phyloP scores from a whole-genome alignment of 2,113 vertebrate genomes.

The Labeo rohita region DNA sequence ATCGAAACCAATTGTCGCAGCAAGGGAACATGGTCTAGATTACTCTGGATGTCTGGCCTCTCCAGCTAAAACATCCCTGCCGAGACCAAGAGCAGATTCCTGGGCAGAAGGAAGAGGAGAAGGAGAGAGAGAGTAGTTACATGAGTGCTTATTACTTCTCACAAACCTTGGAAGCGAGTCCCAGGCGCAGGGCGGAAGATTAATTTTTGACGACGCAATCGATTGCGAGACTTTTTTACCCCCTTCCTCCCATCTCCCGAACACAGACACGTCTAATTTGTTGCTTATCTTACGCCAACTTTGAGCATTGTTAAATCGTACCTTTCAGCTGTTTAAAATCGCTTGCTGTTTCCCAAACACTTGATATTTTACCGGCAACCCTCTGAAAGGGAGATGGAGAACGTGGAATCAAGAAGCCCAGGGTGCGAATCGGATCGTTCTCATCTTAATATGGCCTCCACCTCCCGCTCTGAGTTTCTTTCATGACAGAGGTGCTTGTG shows the following conservation, averaged over 20 bases:
- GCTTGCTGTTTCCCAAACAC: slow-evolving; percentile 77
- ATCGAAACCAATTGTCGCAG: slow-evolving; percentile 30
- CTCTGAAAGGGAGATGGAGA: slow-evolving; percentile 29
- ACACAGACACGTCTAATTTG: slow-evolving; percentile 90
- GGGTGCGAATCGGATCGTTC: slow-evolving; percentile 65
- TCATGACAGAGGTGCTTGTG: slow-evolving; percentile 64
- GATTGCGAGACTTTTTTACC: slow-evolving; percentile 64
- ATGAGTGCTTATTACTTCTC: slow-evolving; percentile 81
- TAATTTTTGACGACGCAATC: slow-evolving; percentile 91
- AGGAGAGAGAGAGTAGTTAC: slow-evolving; percentile 40
- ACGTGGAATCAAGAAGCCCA: slow-evolving; percentile 51
- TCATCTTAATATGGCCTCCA: slow-evolving; percentile 63
- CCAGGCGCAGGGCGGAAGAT: slow-evolving; percentile 85
- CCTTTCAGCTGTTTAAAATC: slow-evolving; percentile 94
- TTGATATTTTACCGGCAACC: slow-evolving; percentile 44
- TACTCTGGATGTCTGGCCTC: slow-evolving; percentile 14
- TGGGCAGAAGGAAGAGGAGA: slow-evolving; percentile 3
- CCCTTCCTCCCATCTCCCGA: slow-evolving; percentile 75
- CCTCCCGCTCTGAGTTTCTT: slow-evolving; percentile 49
- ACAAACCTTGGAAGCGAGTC: slow-evolving; percentile 82
- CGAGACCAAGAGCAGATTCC: slow-evolving; percentile 12
- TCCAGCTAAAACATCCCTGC: slow-evolving; percentile 31
- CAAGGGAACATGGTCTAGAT: slow-evolving; percentile 4
- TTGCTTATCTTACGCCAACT: slow-evolving; percentile 91
- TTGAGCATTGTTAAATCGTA: slow-evolving; percentile 93